These are phyloP conservation scores for Marasmarcha lunaedactyla DNA, from an alignment of 2,888 invertebrate species.

Conservation along the genomic window DNA sequence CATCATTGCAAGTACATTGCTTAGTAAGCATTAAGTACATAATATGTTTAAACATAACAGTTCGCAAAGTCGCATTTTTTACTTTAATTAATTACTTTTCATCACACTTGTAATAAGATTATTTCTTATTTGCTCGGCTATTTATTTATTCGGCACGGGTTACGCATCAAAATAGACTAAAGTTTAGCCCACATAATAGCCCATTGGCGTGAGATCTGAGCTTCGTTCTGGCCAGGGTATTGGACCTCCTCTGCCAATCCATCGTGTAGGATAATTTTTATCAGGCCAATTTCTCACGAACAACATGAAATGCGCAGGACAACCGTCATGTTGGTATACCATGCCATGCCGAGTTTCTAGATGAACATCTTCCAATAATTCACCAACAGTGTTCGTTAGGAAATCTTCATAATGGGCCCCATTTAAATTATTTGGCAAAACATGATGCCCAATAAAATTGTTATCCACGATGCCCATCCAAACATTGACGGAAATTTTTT, in stretches of 20 bases:
- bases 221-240: slow-evolving; percentile 3
- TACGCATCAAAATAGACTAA: too few relatives aligned
- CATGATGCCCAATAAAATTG: slow-evolving; percentile 3
- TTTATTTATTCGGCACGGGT: too few relatives aligned
- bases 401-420: slow-evolving; percentile 5
- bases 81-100: too few relatives aligned
- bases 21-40: too few relatives aligned
- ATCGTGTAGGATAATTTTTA: too few relatives aligned
- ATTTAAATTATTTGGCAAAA: slow-evolving; percentile 4
- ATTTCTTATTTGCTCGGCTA: too few relatives aligned
- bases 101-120: too few relatives aligned
- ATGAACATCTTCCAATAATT: slow-evolving; percentile 3
- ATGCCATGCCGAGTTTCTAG: background rate
- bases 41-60: too few relatives aligned
- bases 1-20: too few relatives aligned
- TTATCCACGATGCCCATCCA: background rate
- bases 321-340: slow-evolving; percentile 2
- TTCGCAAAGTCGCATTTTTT: too few relatives aligned
- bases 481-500: slow-evolving; percentile 2
- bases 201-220: background rate
- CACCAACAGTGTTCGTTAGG: background rate
- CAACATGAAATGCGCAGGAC: background rate
- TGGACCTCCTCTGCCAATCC: slow-evolving; percentile 4
- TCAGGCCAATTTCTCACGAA: background rate
- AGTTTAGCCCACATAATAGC: too few relatives aligned